phyloP scores from a whole-genome alignment of 2,113 vertebrate genomes.

The Thalassoma bifasciatum region DNA sequence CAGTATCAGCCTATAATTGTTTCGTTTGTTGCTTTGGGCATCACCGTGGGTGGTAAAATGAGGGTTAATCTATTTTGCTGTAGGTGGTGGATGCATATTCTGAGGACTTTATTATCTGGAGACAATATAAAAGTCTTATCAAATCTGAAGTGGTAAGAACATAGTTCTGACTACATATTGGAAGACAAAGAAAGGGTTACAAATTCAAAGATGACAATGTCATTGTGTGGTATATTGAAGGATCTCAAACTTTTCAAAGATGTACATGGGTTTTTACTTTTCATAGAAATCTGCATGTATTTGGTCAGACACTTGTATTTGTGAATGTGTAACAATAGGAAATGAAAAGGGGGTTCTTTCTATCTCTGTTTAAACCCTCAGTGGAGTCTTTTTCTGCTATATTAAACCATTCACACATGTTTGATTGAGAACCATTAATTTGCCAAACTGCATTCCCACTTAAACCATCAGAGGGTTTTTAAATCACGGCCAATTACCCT shows the following conservation, averaged over 20 bases:
- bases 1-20: no score
- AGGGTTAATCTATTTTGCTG: no score
- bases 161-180: no score
- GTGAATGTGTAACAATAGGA: not conserved
- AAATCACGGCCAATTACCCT: conserved; percentile 76
- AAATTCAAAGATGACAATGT: no score
- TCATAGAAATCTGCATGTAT: not conserved
- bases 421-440: conserved; percentile 72
- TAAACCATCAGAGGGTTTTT: conserved; percentile 71
- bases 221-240: not conserved
- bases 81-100: no score
- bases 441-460: conserved; percentile 65
- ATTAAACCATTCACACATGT: conserved; percentile 69
- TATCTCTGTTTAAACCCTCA: conserved; percentile 38
- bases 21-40: no score
- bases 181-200: no score
- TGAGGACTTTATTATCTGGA: no score
- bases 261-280: not conserved
- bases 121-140: no score
- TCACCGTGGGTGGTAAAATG: no score
- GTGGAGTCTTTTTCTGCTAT: conserved; percentile 55
- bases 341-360: no score
- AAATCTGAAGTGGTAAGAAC: no score
- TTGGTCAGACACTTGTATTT: not conserved
- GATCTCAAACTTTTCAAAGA: not conserved